A percentile compares a stretch with the other conserved stretches of the same genome.
Conservation (phyloP, 1,140 invertebrate genomes). For the Zaprionus camerounensis region DNA sequence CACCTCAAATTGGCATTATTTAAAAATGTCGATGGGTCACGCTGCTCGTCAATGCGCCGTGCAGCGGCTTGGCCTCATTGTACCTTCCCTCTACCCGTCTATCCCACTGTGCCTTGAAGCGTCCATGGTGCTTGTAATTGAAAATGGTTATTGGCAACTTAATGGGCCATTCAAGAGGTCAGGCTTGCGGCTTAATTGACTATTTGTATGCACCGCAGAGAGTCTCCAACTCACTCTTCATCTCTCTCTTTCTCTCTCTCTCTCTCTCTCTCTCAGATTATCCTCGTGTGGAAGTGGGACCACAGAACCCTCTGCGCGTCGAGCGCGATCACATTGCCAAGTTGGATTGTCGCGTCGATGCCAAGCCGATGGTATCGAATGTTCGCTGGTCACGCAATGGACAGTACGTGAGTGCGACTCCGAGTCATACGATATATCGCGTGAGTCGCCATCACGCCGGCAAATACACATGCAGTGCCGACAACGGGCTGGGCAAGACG, state of each 20-base stretch:
- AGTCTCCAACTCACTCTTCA: constrained; percentile 60
- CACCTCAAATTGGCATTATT: constrained; percentile 73
- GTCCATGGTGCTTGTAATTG: constrained; percentile 62
- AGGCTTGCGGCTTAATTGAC: constrained; percentile 65
- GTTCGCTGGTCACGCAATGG: constrained; percentile 93
- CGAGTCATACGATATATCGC: constrained; percentile 90
- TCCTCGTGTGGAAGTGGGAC: constrained; percentile 94
- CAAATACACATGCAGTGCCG: constrained; percentile 93
- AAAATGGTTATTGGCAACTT: constrained; percentile 82
- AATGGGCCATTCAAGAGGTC: constrained; percentile 58
- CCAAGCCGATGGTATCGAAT: constrained; percentile 92
- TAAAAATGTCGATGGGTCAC: constrained; percentile 80
- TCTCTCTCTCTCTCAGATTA: constrained; percentile 88
- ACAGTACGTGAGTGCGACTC: constrained; percentile 91
- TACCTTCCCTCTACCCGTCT: background rate
- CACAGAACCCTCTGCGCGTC: constrained; percentile 93
- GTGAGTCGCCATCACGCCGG: constrained; percentile 93
- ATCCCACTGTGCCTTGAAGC: background rate
- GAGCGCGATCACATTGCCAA: constrained; percentile 92
- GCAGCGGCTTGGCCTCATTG: background rate
- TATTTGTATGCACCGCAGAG: constrained; percentile 68
- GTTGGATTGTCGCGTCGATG: constrained; percentile 93
- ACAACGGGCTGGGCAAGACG: constrained; percentile 91
- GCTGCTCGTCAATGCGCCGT: constrained; percentile 55
- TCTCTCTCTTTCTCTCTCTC: constrained; percentile 8